Conservation (phyloP, 2,888 invertebrate species). For the Drosophila kuntzei region DNA sequence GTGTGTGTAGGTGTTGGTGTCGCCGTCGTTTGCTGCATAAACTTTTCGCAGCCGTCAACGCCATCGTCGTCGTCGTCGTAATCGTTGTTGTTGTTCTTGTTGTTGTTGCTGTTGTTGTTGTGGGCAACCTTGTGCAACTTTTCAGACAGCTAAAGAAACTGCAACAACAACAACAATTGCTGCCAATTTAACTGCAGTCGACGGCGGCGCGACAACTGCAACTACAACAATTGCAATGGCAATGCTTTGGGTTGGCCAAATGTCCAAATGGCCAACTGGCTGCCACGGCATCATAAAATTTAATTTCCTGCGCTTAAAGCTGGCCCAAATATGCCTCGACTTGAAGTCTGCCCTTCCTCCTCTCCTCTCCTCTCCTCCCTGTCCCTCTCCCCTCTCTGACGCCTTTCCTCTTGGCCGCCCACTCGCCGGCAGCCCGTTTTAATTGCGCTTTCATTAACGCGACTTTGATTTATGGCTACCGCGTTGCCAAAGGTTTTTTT, state of each 20-base stretch:
- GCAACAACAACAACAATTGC: slow-evolving; percentile 41
- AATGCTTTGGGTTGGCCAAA: slow-evolving; percentile 49
- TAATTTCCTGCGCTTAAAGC: slow-evolving; percentile 80
- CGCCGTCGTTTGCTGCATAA: slow-evolving; percentile 69
- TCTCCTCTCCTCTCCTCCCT: background rate
- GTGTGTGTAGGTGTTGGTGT: slow-evolving; percentile 69
- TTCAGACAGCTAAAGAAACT: slow-evolving; percentile 78
- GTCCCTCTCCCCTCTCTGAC: background rate
- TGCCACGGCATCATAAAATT: slow-evolving; percentile 79
- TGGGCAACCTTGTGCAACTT: slow-evolving; percentile 80
- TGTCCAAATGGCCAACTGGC: slow-evolving; percentile 75
- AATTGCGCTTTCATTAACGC: slow-evolving; percentile 83
- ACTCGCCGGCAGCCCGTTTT: slow-evolving; percentile 70
- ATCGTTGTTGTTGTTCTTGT: slow-evolving; percentile 22
- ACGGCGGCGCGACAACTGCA: slow-evolving; percentile 61
- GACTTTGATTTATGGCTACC: slow-evolving; percentile 83
- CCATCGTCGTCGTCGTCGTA: slow-evolving; percentile 21
- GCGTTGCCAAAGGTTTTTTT: slow-evolving; percentile 74
- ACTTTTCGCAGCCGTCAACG: slow-evolving; percentile 71
- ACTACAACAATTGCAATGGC: slow-evolving; percentile 62
- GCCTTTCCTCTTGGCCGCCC: slow-evolving; percentile 25
- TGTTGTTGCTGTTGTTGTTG: slow-evolving; percentile 36
- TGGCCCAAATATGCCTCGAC: slow-evolving; percentile 73
- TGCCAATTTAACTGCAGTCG: slow-evolving; percentile 76
- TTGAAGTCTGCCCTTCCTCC: slow-evolving; percentile 21